Conservation (phyloP, 1,140 invertebrate species). For the Euura lappo region DNA sequence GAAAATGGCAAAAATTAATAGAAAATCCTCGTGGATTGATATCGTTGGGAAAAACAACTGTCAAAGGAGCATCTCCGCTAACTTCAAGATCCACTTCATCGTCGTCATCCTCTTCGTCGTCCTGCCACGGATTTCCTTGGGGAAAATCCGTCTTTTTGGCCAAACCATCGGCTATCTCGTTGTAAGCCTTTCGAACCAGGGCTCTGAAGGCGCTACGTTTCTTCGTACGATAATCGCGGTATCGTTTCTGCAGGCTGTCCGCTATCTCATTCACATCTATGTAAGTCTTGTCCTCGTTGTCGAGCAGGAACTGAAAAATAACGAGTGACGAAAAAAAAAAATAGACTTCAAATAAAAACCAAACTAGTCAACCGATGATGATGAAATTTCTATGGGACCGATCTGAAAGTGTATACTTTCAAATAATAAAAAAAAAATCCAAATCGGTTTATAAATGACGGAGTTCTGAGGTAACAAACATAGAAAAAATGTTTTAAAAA, state of each 20-base stretch:
- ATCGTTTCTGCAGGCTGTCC: constrained; percentile 71
- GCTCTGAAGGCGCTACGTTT: constrained; percentile 71
- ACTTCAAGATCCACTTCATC: constrained; percentile 67
- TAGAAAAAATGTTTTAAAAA: constrained; percentile 35
- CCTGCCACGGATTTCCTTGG: constrained; percentile 26
- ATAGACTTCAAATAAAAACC: constrained; percentile 6
- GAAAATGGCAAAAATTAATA: constrained; percentile 22
- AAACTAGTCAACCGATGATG: too few species aligned
- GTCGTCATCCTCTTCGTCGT: constrained; percentile 58
- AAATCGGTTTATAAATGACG: too few species aligned
- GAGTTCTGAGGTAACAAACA: not conserved
- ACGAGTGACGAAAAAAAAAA: constrained; percentile 61
- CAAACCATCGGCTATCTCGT: constrained; percentile 56
- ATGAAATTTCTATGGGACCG: too few species aligned
- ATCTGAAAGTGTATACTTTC: too few species aligned
- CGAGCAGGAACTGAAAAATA: constrained; percentile 72
- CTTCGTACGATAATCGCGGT: constrained; percentile 73
- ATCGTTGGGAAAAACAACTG: constrained; percentile 49
- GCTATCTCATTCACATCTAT: constrained; percentile 78
- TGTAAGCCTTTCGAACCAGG: constrained; percentile 68
- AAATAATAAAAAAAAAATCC: too few species aligned
- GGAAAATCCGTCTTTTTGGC: constrained; percentile 36
- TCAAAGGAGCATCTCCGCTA: constrained; percentile 46
- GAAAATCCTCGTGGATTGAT: not conserved
- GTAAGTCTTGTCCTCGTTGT: constrained; percentile 74